Base-by-base conservation (phyloP, 2,797 vertebrate species). In the Melanogrammus aeglefinus region DNA sequence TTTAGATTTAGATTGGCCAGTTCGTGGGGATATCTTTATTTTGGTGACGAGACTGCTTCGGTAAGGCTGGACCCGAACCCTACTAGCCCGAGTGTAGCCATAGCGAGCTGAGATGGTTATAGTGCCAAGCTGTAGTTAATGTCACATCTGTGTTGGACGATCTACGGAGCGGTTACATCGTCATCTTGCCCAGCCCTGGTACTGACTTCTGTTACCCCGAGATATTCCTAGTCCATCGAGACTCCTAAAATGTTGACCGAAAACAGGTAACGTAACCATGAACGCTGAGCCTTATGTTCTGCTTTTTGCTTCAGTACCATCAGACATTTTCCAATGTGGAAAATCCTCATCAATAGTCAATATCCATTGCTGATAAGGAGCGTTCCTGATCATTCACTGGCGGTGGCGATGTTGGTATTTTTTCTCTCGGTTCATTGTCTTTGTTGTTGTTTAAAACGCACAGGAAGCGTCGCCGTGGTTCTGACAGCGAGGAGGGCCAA, bases 401-500 rank as follows among this genome's bases (percentile, higher is more conserved):
- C 10, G 14, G 47, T 44, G 6, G 57, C 1, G 18, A 24, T n/a
- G 21, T 4, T n/a, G 18, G 21, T 24, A 4, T 63, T 24, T n/a
- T n/a, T 8, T 63, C 14, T 51, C 18, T 51, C 14, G 14, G 47
- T 24, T 63, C 21, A 63, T 6, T 63, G 57, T 39, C 6, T 69
- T 38, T 31, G 24, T 85, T 33, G 75, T 38, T 80, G 24, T 63
- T 80, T 63, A 73, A 6, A 16, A 24, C 21, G 78, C 66, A 21
- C 87, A 96, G 96, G 93, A 99, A 99, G 88, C 95, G 97, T 76
- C 95, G 94, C 76, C 95, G 95, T 84, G 96, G 96, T 86, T 95
- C 96, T 81, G 92, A 84, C 79, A 95, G 96, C 41, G 96, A 97
- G 2, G 96, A 97, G 2, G 90, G 89, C 78, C 95, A 95, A 4